These are phyloP conservation scores for Andrena bucephala DNA, from an alignment of 2,888 invertebrate species.

Conservation along the genomic window DNA sequence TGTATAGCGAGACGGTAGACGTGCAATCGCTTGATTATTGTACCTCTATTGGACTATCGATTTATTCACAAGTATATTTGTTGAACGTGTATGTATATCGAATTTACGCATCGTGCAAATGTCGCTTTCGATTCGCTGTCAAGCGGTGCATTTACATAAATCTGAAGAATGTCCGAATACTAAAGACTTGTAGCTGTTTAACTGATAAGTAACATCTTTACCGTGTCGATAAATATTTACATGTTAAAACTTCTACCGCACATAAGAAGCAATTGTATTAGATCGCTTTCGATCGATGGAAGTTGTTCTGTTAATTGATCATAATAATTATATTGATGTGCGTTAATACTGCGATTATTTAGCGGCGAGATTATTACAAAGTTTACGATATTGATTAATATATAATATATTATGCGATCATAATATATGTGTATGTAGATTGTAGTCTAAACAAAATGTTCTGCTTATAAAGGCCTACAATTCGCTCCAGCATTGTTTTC, in stretches of 20 bases:
- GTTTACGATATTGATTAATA: slow-evolving; percentile 78
- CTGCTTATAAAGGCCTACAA: slow-evolving; percentile 82
- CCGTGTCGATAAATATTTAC: slow-evolving; percentile 54
- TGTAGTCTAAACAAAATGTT: slow-evolving; percentile 79
- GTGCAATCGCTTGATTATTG: slow-evolving; percentile 53
- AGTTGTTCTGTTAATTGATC: slow-evolving; percentile 78
- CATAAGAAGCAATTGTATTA: slow-evolving; percentile 58
- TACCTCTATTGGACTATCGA: slow-evolving; percentile 38
- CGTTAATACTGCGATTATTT: slow-evolving; percentile 75
- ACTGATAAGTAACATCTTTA: slow-evolving; percentile 52
- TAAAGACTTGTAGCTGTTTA: slow-evolving; percentile 53
- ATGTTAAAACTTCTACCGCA: slow-evolving; percentile 56
- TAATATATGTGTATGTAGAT: slow-evolving; percentile 78
- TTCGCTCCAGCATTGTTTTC: slow-evolving; percentile 55
- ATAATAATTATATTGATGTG: slow-evolving; percentile 70
- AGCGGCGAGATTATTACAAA: slow-evolving; percentile 75
- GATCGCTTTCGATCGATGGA: slow-evolving; percentile 77
- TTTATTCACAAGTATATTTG: slow-evolving; percentile 34
- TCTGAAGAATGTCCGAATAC: slow-evolving; percentile 46
- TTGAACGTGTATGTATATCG: slow-evolving; percentile 20
- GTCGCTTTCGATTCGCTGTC: slow-evolving; percentile 23
- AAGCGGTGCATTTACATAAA: slow-evolving; percentile 40
- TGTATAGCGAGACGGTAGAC: slow-evolving; percentile 63
- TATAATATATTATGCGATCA: slow-evolving; percentile 77
- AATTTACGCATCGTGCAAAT: slow-evolving; percentile 36